Evolutionary conservation across 2,797 vertebrate species (phyloP), one percentile per base, ranked within the genome.

Genomic region (Fistularia commersonii): DNA sequence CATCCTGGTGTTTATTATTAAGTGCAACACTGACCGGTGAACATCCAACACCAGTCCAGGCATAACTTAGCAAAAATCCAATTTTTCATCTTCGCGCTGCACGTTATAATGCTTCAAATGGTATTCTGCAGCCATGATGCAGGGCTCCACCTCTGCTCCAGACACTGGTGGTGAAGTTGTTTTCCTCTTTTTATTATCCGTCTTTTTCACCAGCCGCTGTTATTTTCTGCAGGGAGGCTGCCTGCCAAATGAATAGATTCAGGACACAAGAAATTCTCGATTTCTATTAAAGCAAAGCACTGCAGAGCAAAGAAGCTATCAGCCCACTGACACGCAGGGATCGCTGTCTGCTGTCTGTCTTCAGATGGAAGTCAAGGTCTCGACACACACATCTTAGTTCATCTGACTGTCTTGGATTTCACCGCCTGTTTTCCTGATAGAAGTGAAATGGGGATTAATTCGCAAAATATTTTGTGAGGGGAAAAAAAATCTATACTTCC

Each of bases 401-500:
- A 47, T 11, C 9, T 50, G 53, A 56, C 46, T 61, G 59, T 8
- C 8, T 38, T 36, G 10, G 10, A 12, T 40, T 61, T 61, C 12
- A 23, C 35, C 11, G 8, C 15, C 11, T 35, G n/a, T n/a, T 51
- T 45, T 48, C 12, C 32, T 51, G 7, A 48, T 23, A 47, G 40
- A 60, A 10, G 9, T 32, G 40, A 31, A 47, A 51, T 32, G 33
- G 44, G 61, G 50, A 56, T 75, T 61, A 64, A 51, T 60, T 48
- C 8, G 36, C 50, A 74, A 63, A 63, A 61, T 51, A 61, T 54
- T 69, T 31, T 42, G 54, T 11, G 63, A 40, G 4, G 35, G 36
- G 44, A 34, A 68, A 70, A 69, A 77, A 72, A 4, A 69, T 57
- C 63, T 37, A 63, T 66, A 43, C 50, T 71, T 64, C 73, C 51